These are phyloP conservation scores for Bos javanicus DNA, from an alignment of 2,113 vertebrate genomes.

Conservation along the genomic window DNA sequence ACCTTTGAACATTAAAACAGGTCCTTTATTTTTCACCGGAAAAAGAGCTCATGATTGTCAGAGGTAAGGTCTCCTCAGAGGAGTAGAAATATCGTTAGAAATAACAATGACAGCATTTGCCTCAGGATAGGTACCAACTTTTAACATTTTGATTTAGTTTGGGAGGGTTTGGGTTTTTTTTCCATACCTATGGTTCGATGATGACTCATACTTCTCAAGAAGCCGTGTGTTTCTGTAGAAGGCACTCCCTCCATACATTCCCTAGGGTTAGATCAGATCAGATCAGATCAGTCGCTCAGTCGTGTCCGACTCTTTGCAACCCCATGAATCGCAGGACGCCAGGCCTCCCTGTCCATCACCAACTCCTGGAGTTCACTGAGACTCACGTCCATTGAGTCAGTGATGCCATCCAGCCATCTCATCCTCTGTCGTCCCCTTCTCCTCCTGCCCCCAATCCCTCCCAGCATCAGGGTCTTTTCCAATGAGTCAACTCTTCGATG, in stretches of 20 bases:
- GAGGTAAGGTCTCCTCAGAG: conserved; percentile 3
- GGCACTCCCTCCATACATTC: conserved; percentile 73
- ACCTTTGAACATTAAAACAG: conserved; percentile 14
- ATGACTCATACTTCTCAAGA: conserved; percentile 82
- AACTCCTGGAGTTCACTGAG: too few relatives aligned
- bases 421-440: too few relatives aligned
- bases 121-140: conserved; percentile 72
- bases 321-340: too few relatives aligned
- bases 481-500: too few relatives aligned
- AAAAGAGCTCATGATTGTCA: background rate
- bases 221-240: conserved; percentile 79
- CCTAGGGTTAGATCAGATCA: conserved; percentile 34
- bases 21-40: background rate
- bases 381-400: too few relatives aligned
- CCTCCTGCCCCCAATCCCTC: too few relatives aligned
- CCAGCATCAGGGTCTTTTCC: too few relatives aligned
- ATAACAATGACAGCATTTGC: conserved; percentile 66
- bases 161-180: background rate
- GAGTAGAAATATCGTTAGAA: conserved; percentile 59
- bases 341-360: too few relatives aligned
- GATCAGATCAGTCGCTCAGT: too few relatives aligned
- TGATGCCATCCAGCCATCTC: too few relatives aligned
- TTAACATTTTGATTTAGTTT: conserved; percentile 5
- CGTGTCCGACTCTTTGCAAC: too few relatives aligned
- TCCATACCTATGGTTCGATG: conserved; percentile 79